Conservation (phyloP, 1,140 invertebrate genomes). For the Lutraria rhynchaena region DNA sequence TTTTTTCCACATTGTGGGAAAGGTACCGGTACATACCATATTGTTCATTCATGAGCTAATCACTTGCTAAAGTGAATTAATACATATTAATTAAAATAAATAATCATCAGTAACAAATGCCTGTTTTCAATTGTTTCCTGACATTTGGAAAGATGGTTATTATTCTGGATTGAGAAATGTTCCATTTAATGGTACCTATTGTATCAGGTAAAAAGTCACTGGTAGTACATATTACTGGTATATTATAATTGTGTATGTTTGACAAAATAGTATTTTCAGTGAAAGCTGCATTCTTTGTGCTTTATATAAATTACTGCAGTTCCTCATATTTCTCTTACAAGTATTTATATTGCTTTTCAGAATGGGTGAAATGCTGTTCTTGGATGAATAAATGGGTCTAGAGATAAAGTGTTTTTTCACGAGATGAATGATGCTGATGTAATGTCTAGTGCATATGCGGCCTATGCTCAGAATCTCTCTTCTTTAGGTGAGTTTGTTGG, state of each 20-base stretch:
- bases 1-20: too few relatives aligned
- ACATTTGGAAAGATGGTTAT: too few relatives aligned
- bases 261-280: neutral
- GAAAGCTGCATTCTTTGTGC: neutral
- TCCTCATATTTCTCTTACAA: neutral
- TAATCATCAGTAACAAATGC: too few relatives aligned
- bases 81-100: too few relatives aligned
- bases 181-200: conserved; percentile 4
- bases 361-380: neutral
- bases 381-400: too few relatives aligned
- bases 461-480: conserved; percentile 47
- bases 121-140: too few relatives aligned
- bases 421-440: conserved; percentile 69
- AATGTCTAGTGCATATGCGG: conserved; percentile 67
- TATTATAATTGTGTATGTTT: neutral
- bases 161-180: too few relatives aligned
- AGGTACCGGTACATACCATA: too few relatives aligned
- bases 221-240: neutral
- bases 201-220: neutral
- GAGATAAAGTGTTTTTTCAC: neutral
- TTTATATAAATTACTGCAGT: neutral
- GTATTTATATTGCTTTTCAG: neutral
- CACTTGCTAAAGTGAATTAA: too few relatives aligned
- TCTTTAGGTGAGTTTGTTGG: conserved; percentile 16
- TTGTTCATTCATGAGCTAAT: too few relatives aligned